Evolutionary conservation across 2,797 vertebrate species (phyloP).

Genomic region (Hippocampus kuda): DNA sequence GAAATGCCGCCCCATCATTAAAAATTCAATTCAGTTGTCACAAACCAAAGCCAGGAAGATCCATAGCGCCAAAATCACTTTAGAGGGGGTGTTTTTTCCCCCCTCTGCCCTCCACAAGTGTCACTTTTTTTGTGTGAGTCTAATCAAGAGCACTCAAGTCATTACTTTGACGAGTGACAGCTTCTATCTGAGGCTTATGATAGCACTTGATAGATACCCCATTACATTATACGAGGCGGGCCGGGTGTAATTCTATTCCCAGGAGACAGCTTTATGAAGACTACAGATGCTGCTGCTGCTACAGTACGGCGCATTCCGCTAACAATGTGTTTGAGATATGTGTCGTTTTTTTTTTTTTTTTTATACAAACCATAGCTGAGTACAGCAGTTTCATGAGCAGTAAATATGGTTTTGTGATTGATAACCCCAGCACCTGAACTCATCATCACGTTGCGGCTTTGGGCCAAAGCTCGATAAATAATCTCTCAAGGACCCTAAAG

Average conservation of each 20-base stretch:
- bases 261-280: not conserved
- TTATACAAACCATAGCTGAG: not conserved
- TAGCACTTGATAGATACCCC: not conserved
- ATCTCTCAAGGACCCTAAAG: not conserved
- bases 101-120: no score
- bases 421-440: not conserved
- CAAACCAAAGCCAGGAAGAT: no score
- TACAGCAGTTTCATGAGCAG: not conserved
- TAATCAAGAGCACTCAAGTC: not conserved
- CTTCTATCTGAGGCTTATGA: not conserved
- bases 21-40: no score
- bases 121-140: not conserved
- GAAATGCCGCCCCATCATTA: no score
- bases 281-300: not conserved
- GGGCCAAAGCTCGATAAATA: not conserved
- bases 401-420: not conserved
- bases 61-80: no score
- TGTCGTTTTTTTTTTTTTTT: not conserved
- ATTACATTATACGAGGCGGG: not conserved
- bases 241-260: not conserved
- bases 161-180: not conserved
- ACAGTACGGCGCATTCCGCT: not conserved
- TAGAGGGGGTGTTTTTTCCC: no score
- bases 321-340: not conserved
- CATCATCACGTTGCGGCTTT: not conserved